Base-by-base conservation (phyloP, 2,113 vertebrate genomes). In the Pseudorhombus dupliciocellatus region DNA sequence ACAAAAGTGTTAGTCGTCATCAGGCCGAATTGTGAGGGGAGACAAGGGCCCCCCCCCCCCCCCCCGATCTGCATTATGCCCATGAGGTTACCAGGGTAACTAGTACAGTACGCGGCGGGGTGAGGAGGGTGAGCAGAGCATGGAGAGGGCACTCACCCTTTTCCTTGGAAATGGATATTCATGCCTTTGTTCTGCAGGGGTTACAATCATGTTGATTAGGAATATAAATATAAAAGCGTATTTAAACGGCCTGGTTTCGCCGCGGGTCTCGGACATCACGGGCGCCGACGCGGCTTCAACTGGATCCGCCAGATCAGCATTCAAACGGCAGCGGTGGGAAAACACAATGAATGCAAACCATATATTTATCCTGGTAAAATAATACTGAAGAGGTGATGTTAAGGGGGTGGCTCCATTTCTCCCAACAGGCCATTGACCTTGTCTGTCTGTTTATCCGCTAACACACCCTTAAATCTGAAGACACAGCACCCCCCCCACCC, bases 161-260 rank as follows among this genome's bases (percentile, higher is more conserved):
- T 90, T 90, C 87, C 88, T 90, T 91, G 89, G 92, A 92, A 92
- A 92, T 92, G 90, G 92, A 93, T 91, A 91, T 92, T 89, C 74
- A 78, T 73, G 86, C 75, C 85, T 93, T 94, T 92, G 87, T 90
- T 88, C 80, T 48, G 78, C 80, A 28, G 81, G 72, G 46, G 85
- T 90, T 91, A 87, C 84, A 81, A 90, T 90, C 77, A 54, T 69
- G 87, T 87, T 91, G 87, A 91, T 90, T 85, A 81, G 57, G 53
- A 0, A 7, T 60, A 67, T 62, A 64, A 53, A 52, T 4, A 4
- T 16, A 67, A 81, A 78, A 73, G 44, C 31, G 54, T 69, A 82
- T 86, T 88, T 84, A 73, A 86, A 71, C 31, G 54, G 64, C 77
- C 77, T 70, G 58, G 59, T 78, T 86, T 83, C 58, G 42, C 67